These are phyloP conservation scores for Leptatherina wallacei DNA, from an alignment of 2,797 vertebrate species.

Conservation along the genomic window DNA sequence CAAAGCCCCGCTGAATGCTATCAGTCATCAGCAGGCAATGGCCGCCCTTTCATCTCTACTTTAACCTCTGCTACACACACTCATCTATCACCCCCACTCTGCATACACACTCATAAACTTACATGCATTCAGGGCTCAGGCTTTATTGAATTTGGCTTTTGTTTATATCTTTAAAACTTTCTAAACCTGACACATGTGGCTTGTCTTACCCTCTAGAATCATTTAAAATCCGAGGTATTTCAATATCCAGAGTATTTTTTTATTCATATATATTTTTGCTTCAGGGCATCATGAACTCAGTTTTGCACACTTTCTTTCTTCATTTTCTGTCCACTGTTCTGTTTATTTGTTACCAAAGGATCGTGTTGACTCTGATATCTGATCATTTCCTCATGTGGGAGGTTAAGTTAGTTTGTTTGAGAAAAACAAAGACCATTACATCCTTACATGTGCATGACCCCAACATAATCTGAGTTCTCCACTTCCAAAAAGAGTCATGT, in stretches of 20 bases:
- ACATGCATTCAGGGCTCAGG: slow-evolving; percentile 30
- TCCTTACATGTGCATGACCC: not conserved
- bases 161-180: slow-evolving; percentile 36
- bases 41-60: slow-evolving; percentile 75
- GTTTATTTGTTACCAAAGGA: not conserved
- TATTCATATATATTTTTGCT: no score
- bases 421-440: not conserved
- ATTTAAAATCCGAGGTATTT: not conserved
- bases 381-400: not conserved
- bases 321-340: not conserved
- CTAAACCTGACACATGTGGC: slow-evolving; percentile 2
- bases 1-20: slow-evolving; percentile 71
- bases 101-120: slow-evolving; percentile 23
- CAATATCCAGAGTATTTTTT: no score
- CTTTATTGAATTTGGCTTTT: slow-evolving; percentile 56
- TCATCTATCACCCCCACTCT: slow-evolving; percentile 19
- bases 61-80: slow-evolving; percentile 35
- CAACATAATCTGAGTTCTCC: not conserved
- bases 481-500: slow-evolving; percentile 19
- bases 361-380: not conserved
- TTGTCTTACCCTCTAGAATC: slow-evolving; percentile 3
- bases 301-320: not conserved
- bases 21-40: slow-evolving; percentile 80
- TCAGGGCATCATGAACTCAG: no score
- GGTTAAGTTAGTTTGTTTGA: not conserved